phyloP scores from a whole-genome alignment of 2,113 vertebrate genomes.

The Sorex araneus region DNA sequence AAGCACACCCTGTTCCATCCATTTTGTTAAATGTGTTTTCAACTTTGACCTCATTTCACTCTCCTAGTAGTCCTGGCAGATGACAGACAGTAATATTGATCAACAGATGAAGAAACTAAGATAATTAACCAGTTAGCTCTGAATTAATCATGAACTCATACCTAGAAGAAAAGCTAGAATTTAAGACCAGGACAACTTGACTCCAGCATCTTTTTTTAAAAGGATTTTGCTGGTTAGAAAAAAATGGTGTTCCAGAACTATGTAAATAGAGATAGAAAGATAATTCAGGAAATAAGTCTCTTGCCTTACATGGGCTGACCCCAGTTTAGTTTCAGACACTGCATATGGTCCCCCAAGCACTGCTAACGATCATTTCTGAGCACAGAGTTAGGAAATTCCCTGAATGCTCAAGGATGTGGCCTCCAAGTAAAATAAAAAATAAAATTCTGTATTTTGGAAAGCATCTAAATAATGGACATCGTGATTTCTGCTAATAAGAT shows the following conservation, averaged over 20 bases:
- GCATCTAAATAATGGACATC: background rate
- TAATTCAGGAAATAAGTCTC: no score
- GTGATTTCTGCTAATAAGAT: background rate
- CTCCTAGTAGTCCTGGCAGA: background rate
- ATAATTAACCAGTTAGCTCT: background rate
- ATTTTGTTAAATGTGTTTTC: background rate
- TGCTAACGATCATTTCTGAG: no score
- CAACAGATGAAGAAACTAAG: background rate
- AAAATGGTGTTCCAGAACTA: conserved; percentile 50
- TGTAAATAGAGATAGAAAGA: background rate
- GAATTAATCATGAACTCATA: no score
- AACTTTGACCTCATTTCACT: background rate
- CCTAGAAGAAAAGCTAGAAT: background rate
- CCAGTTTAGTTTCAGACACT: no score
- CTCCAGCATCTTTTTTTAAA: background rate
- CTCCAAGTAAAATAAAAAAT: background rate
- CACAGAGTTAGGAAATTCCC: no score
- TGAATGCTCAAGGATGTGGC: no score
- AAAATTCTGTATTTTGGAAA: background rate
- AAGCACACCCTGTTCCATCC: background rate
- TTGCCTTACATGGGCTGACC: no score
- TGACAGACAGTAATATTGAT: background rate
- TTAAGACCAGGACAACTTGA: conserved; percentile 31
- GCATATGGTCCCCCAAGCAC: no score
- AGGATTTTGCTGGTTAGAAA: background rate